Conservation (phyloP, 2,797 vertebrate species). For the Danio kyathit region DNA sequence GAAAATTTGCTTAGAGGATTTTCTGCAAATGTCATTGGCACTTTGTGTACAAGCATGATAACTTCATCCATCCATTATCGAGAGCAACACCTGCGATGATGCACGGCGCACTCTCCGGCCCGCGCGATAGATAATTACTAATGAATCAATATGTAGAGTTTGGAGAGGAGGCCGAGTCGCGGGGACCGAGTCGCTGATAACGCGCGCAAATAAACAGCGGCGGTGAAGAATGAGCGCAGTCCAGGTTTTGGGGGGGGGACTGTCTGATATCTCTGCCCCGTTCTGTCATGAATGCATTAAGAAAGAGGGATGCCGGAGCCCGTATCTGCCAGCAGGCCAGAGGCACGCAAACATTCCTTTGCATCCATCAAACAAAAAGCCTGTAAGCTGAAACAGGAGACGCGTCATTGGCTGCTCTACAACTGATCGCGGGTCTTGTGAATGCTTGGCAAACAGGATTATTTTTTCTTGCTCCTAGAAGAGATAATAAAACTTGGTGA, state of each 20-base stretch:
- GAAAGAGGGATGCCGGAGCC: slow-evolving; percentile 64
- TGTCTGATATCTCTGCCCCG: slow-evolving; percentile 64
- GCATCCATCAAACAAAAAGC: slow-evolving; percentile 65
- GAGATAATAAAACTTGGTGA: not conserved
- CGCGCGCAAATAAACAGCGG: slow-evolving; percentile 53
- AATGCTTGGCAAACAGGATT: slow-evolving; percentile 40
- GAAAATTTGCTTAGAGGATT: slow-evolving; percentile 81
- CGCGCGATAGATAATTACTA: slow-evolving; percentile 69
- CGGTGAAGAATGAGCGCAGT: slow-evolving; percentile 56
- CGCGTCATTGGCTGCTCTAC: slow-evolving; percentile 56
- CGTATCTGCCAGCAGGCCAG: slow-evolving; percentile 63
- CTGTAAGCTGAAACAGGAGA: slow-evolving; percentile 53
- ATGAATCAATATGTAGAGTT: slow-evolving; percentile 70
- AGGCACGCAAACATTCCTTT: slow-evolving; percentile 57
- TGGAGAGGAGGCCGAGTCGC: slow-evolving; percentile 35
- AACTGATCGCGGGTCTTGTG: slow-evolving; percentile 49
- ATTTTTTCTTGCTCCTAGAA: slow-evolving; percentile 5
- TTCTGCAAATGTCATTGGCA: slow-evolving; percentile 86
- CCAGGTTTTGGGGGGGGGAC: slow-evolving; percentile 48
- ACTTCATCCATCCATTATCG: slow-evolving; percentile 88
- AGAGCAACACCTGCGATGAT: slow-evolving; percentile 81
- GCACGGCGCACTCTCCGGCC: slow-evolving; percentile 70
- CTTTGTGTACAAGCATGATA: slow-evolving; percentile 79
- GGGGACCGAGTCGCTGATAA: slow-evolving; percentile 51
- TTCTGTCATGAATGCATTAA: slow-evolving; percentile 64